Conservation (phyloP, 2,888 invertebrate species). For the Chaitophorus viminalis region DNA sequence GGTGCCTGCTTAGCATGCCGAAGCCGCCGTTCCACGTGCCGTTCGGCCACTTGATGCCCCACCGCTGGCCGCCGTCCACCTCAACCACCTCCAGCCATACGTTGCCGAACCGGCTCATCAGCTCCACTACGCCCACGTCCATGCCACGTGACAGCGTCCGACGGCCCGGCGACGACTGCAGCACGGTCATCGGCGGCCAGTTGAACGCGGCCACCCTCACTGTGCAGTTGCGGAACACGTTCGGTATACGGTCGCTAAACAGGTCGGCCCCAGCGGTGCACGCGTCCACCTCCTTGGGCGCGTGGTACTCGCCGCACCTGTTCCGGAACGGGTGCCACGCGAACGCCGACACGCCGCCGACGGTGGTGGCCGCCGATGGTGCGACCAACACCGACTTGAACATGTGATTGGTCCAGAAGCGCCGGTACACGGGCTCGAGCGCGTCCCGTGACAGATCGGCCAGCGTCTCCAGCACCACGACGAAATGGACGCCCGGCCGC, state of each 20-base stretch:
- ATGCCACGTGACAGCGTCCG: conserved; percentile 26
- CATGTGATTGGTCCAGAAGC: not conserved
- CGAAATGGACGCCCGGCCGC: conserved; percentile 19
- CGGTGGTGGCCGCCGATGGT: too few species aligned
- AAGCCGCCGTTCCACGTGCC: conserved; percentile 62
- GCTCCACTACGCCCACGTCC: conserved; percentile 48
- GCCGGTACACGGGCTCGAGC: conserved; percentile 27
- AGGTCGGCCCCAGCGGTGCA: not conserved
- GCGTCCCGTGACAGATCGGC: not conserved
- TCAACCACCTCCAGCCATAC: conserved; percentile 17
- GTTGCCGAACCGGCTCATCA: conserved; percentile 40
- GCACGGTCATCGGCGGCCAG: conserved; percentile 57
- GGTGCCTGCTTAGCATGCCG: conserved; percentile 41
- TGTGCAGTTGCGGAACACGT: conserved; percentile 27
- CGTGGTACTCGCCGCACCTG: conserved; percentile 16
- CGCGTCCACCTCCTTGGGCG: not conserved
- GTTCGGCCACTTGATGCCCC: conserved; percentile 57
- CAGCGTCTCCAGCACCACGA: conserved; percentile 4
- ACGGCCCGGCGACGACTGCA: conserved; percentile 1
- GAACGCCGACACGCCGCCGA: not conserved
- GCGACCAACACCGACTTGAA: conserved; percentile 29
- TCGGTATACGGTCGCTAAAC: conserved; percentile 23
- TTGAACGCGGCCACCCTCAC: conserved; percentile 58
- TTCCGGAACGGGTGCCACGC: conserved; percentile 41
- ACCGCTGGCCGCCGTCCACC: conserved; percentile 38